Evolutionary conservation across 2,888 invertebrate genomes (phyloP).

Genomic region (Drosophila recens): DNA sequence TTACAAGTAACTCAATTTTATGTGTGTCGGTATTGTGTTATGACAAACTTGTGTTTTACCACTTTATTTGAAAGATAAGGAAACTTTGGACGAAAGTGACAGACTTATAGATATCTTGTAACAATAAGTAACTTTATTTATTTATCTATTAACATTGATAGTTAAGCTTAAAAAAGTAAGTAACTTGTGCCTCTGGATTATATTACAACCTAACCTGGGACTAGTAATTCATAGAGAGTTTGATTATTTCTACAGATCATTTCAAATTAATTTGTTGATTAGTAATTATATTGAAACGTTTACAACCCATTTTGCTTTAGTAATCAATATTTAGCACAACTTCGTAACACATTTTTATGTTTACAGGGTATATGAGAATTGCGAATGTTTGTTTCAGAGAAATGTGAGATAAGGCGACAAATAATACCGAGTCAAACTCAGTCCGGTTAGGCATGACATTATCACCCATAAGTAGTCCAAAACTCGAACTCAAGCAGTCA

Average conservation of each 20-base stretch:
- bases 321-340: not conserved
- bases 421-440: slow-evolving; percentile 12
- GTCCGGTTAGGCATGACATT: slow-evolving; percentile 14
- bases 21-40: not conserved
- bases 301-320: not conserved
- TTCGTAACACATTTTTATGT: not conserved
- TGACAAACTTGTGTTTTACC: slow-evolving; percentile 19
- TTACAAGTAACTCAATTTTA: slow-evolving; percentile 7
- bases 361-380: slow-evolving; percentile 9
- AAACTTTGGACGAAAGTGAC: not conserved
- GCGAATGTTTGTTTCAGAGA: not conserved
- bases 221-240: too few relatives aligned
- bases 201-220: not conserved
- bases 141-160: too few relatives aligned
- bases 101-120: not conserved
- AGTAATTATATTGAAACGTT: not conserved
- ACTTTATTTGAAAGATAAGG: slow-evolving; percentile 1
- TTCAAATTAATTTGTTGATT: not conserved
- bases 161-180: too few relatives aligned
- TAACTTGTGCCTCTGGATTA: too few relatives aligned
- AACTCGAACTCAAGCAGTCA: slow-evolving; percentile 9
- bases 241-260: not conserved
- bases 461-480: slow-evolving; percentile 17
- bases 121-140: not conserved
- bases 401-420: slow-evolving; percentile 7